Conservation (phyloP, 2,113 vertebrate species). For the Poeciliopsis occidentalis region DNA sequence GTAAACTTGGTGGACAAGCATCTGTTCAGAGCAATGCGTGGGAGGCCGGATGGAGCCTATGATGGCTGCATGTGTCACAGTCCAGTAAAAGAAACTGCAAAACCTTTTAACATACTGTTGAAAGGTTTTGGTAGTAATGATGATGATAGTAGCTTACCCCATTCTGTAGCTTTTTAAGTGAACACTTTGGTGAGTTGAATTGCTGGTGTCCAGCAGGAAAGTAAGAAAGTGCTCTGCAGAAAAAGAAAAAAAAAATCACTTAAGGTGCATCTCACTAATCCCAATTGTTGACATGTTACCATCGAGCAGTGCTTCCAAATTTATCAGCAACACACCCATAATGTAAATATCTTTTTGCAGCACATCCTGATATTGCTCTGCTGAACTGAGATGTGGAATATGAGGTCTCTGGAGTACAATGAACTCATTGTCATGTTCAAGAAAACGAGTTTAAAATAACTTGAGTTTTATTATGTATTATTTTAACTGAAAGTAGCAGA, state of each 20-base stretch:
- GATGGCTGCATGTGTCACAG: conserved; percentile 58
- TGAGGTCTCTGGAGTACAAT: too few species aligned
- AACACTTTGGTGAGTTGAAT: conserved; percentile 42
- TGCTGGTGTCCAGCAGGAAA: conserved; percentile 30
- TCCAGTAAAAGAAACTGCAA: conserved; percentile 53
- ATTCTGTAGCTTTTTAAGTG: conserved; percentile 45
- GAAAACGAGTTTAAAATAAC: too few species aligned
- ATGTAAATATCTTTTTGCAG: not conserved
- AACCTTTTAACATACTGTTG: conserved; percentile 28
- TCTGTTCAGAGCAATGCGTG: conserved; percentile 57
- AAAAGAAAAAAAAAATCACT: too few species aligned
- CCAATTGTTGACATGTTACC: not conserved
- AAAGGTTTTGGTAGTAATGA: conserved; percentile 12
- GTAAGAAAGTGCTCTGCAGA: conserved; percentile 1
- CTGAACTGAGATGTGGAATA: not conserved
- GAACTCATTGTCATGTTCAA: too few species aligned
- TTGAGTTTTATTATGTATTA: too few species aligned
- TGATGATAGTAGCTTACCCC: conserved; percentile 53
- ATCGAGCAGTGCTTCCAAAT: not conserved
- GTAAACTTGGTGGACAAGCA: conserved; percentile 42
- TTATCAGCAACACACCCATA: not conserved
- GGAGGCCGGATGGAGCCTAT: conserved; percentile 64
- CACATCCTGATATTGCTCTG: not conserved
- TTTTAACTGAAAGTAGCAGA: not conserved
- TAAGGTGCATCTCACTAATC: not conserved